Conservation (phyloP, 2,797 vertebrate species). For the Cirrhinus mrigala region DNA sequence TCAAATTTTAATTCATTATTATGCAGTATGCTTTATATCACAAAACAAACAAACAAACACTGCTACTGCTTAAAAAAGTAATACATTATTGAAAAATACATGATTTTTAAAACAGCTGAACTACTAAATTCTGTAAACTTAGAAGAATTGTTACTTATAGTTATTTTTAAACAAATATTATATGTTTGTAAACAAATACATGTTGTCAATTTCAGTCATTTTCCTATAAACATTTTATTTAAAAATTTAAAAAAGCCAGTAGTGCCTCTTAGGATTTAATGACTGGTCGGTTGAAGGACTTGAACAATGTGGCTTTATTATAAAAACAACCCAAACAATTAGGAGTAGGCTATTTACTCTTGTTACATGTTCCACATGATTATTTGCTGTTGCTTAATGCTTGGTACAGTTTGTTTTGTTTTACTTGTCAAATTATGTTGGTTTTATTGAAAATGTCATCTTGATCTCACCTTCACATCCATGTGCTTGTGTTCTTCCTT, state of each 20-base stretch:
- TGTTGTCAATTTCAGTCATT: background rate
- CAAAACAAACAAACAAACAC: background rate
- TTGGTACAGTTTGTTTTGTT: background rate
- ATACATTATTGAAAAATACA: background rate
- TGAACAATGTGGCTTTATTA: background rate
- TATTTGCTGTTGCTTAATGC: background rate
- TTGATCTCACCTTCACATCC: conserved; percentile 21
- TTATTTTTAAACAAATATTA: background rate
- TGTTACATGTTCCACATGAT: background rate
- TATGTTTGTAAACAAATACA: background rate
- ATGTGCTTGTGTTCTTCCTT: background rate
- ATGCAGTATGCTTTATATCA: background rate
- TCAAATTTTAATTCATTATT: background rate
- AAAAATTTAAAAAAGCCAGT: too few relatives aligned
- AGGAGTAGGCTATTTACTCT: background rate
- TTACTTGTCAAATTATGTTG: background rate
- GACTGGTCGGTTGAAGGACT: conserved; percentile 1
- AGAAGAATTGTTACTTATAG: background rate
- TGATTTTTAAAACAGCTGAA: background rate
- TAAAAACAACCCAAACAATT: conserved; percentile 7
- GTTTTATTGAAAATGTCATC: conserved; percentile 18
- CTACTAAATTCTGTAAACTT: background rate
- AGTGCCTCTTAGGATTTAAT: background rate
- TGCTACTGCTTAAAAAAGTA: background rate
- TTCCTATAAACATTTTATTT: background rate